phyloP scores from a whole-genome alignment of 2,797 vertebrate species.

The Poliocrania exsul region DNA sequence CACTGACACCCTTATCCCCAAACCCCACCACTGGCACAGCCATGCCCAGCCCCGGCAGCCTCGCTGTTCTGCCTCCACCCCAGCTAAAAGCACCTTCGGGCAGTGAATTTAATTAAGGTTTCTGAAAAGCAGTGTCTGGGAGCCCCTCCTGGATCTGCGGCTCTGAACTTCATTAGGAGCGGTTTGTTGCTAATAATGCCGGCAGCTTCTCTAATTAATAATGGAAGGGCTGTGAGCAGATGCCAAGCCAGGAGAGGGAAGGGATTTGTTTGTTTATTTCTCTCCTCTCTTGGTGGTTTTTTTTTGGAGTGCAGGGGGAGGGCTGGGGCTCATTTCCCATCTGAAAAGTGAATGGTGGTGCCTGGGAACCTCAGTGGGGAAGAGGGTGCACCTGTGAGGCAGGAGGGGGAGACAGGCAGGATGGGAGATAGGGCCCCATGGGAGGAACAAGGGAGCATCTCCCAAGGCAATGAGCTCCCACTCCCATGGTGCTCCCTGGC shows the following conservation, averaged over 20 bases:
- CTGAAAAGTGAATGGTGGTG: background rate
- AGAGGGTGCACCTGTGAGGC: background rate
- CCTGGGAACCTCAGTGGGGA: background rate
- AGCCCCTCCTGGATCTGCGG: constrained; percentile 61
- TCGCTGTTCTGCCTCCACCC: background rate
- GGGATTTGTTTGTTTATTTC: constrained; percentile 60
- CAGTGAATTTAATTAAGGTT: constrained; percentile 57
- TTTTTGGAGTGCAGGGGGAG: background rate
- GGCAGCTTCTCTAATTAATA: constrained; percentile 69
- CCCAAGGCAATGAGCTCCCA: background rate
- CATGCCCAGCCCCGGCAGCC: background rate
- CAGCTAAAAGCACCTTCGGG: constrained; percentile 33
- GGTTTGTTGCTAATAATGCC: constrained; percentile 62
- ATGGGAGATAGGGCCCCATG: background rate
- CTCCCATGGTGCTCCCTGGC: rapidly evolving
- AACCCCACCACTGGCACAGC: rapidly evolving
- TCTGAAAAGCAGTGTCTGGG: constrained; percentile 55
- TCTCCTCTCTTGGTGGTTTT: background rate
- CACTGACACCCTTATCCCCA: background rate
- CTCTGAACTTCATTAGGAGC: constrained; percentile 68
- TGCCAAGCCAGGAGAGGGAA: constrained; percentile 58
- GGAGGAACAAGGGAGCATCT: background rate
- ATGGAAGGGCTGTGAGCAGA: constrained; percentile 61
- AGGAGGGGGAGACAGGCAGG: background rate
- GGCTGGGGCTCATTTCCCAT: background rate